These are phyloP conservation scores for Brachymystax lenok DNA, from an alignment of 2,797 vertebrate genomes.

Conservation along the genomic window DNA sequence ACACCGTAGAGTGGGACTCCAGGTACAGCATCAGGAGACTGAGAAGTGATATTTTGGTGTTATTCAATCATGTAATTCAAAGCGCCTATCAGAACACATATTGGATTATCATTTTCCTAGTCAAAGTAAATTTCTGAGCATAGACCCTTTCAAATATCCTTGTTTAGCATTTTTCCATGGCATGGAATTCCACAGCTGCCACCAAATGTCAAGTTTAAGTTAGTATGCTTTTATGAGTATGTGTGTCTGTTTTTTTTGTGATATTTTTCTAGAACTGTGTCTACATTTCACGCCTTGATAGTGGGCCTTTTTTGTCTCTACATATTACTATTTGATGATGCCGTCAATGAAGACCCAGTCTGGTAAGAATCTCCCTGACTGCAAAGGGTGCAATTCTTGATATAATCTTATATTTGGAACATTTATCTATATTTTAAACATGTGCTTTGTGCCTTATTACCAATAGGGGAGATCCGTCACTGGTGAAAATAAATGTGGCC, in stretches of 20 bases:
- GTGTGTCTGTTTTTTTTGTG: conserved; percentile 12
- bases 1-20: conserved; percentile 88
- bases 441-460: conserved; percentile 11
- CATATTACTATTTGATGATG: conserved; percentile 81
- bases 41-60: neutral
- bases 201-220: neutral
- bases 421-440: neutral
- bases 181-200: neutral
- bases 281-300: conserved; percentile 82
- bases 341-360: conserved; percentile 75
- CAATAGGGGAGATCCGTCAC: conserved; percentile 79
- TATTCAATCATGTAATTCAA: neutral
- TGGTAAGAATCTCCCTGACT: conserved; percentile 75
- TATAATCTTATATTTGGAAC: too few relatives aligned
- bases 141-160: neutral
- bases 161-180: neutral
- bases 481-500: conserved; percentile 80
- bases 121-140: neutral
- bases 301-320: conserved; percentile 81
- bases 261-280: conserved; percentile 75
- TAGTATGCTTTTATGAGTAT: neutral
- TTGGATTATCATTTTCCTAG: neutral
- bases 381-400: conserved; percentile 74
- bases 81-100: neutral
- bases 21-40: conserved; percentile 67